These are phyloP conservation scores for Melanotaenia trifasciata DNA, from an alignment of 2,797 vertebrate species.

Conservation along the genomic window DNA sequence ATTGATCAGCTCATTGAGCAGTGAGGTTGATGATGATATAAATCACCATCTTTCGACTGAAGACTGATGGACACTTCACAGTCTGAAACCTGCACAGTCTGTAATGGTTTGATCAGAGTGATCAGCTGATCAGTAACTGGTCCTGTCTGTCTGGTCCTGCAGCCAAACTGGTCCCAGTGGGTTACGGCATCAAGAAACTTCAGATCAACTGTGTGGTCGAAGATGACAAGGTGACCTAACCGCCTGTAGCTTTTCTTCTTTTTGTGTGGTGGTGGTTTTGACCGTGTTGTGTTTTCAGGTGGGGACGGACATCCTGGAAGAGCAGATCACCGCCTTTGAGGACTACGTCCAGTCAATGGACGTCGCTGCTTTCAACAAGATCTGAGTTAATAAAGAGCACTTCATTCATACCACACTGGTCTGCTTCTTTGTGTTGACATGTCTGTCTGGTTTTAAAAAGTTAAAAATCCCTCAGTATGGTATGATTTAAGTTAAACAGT, in stretches of 20 bases:
- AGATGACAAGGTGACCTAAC: slow-evolving; percentile 89
- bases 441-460: too few species aligned
- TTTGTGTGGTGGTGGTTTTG: not conserved
- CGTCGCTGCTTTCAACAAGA: slow-evolving; percentile 98
- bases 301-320: slow-evolving; percentile 95
- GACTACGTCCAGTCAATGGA: slow-evolving; percentile 98
- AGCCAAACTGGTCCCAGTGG: slow-evolving; percentile 95
- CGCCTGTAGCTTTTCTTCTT: not conserved
- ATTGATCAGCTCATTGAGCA: not conserved
- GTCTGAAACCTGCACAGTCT: slow-evolving; percentile 53
- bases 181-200: slow-evolving; percentile 98
- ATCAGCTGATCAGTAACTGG: not conserved
- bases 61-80: slow-evolving; percentile 52
- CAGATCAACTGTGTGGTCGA: slow-evolving; percentile 97
- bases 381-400: slow-evolving; percentile 77
- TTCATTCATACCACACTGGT: not conserved
- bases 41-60: slow-evolving; percentile 80
- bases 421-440: too few species aligned
- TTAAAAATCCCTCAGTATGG: too few species aligned
- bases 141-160: slow-evolving; percentile 3
- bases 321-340: slow-evolving; percentile 93
- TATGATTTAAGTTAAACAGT: too few species aligned
- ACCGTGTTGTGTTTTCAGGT: slow-evolving; percentile 66
- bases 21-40: slow-evolving; percentile 62
- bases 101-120: not conserved